Evolutionary conservation across 1,140 invertebrate genomes (phyloP).

Genomic region (Phthorimaea operculella): DNA sequence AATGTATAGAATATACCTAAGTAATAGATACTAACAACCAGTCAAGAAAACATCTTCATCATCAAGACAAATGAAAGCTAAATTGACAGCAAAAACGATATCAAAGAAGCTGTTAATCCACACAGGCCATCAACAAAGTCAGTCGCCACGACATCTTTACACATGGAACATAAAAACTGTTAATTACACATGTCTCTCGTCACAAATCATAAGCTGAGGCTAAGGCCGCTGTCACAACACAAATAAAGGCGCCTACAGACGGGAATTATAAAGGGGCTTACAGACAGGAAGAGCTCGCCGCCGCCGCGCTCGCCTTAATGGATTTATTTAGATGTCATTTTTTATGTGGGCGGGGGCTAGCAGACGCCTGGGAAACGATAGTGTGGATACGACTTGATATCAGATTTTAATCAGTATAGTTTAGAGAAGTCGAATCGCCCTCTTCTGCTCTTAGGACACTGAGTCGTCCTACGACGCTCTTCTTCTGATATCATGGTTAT

Average conservation of each 20-base stretch:
- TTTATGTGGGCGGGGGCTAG: conserved; percentile 65
- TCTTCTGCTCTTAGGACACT: too few relatives aligned
- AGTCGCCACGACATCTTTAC: conserved; percentile 7
- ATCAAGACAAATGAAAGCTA: too few relatives aligned
- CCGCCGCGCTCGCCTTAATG: conserved; percentile 39
- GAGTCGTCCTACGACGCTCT: too few relatives aligned
- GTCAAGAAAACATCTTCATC: too few relatives aligned
- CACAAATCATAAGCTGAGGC: conserved; percentile 44
- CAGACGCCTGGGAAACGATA: conserved; percentile 36
- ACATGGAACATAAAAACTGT: conserved; percentile 15
- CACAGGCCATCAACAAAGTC: not conserved
- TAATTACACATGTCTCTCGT: conserved; percentile 50
- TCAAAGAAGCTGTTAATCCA: not conserved
- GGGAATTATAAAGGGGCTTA: conserved; percentile 41
- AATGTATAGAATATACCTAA: too few relatives aligned
- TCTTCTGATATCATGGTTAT: too few relatives aligned
- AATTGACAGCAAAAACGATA: not conserved
- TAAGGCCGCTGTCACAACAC: conserved; percentile 47
- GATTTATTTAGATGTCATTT: conserved; percentile 68
- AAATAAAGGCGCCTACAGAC: conserved; percentile 58
- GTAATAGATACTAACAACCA: too few relatives aligned
- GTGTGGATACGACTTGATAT: conserved; percentile 31
- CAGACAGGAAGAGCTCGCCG: conserved; percentile 51
- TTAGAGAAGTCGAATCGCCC: too few relatives aligned
- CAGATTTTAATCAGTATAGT: too few relatives aligned